A percentile compares a stretch with the other conserved stretches of the same genome.
Evolutionary conservation across 2,113 vertebrate genomes (phyloP).

Genomic region (Chloebia gouldiae): DNA sequence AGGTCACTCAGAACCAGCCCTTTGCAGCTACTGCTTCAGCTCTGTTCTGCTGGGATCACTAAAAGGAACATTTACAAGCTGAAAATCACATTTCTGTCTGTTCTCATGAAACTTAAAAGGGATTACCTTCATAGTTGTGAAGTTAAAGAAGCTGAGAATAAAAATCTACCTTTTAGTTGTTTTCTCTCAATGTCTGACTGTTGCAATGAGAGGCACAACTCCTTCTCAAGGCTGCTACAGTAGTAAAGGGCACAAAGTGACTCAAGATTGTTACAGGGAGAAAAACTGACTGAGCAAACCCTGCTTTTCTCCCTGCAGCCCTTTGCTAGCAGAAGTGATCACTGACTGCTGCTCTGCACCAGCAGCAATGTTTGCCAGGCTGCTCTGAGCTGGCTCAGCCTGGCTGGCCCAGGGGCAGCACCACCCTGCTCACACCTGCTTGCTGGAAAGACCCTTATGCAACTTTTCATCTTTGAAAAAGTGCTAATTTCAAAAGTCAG

Average conservation of each 20-base stretch:
- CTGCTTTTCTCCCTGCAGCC: not conserved
- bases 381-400: not conserved
- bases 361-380: not conserved
- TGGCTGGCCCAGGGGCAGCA: not conserved
- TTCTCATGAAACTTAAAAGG: not conserved
- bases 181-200: not conserved
- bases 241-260: not conserved
- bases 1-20: not conserved
- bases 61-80: not conserved
- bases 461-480: not conserved
- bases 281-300: not conserved
- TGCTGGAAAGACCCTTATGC: not conserved
- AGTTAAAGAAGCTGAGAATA: not conserved
- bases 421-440: not conserved
- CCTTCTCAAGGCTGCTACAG: not conserved
- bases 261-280: fast-evolving
- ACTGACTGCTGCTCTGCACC: not conserved
- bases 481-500: not conserved
- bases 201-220: not conserved
- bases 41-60: not conserved
- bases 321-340: not conserved
- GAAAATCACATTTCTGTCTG: not conserved
- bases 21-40: not conserved
- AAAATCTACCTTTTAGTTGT: not conserved
- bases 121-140: not conserved